Base-by-base conservation (phyloP, 2,797 vertebrate genomes). In the Carapus acus region DNA sequence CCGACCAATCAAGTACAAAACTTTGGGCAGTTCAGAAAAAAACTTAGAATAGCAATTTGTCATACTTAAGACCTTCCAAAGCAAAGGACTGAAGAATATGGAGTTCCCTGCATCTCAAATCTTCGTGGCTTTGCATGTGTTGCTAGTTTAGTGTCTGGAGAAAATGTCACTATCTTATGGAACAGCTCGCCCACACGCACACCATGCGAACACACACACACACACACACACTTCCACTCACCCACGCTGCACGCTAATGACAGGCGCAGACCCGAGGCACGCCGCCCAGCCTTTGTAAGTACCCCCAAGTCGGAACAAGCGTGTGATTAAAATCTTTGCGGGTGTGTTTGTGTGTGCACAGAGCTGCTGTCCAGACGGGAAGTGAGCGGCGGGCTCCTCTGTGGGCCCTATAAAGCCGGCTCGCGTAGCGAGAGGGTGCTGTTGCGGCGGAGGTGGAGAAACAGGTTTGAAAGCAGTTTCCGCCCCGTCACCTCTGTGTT, bases 341-440 rank as follows among this genome's bases (percentile, higher is more conserved):
- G 63, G 23, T 40, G 62, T 44, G 51, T 62, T 43, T 49, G 47
- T 55, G 19, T 36, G 63, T 61, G 54, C 49, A 61, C 72, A 81
- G 85, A 82, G 13, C 34, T 77, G 77, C 67, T 62, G 79, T 66
- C 82, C 83, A 82, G 77, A 79, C 81, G 71, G 66, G 79, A 82
- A 79, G 75, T 62, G 64, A 78, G 68, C 73, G 62, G 69, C 76
- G 65, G 65, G 65, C 72, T 68, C 65, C 63, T 64, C 67, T 54
- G 54, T 84, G 78, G 82, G 51, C 53, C 72, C 58, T 69, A 59
- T 69, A 42, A 78, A 75, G 43, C 45, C 73, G 69, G 68, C 65
- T 85, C 79, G 80, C 74, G 73, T 82, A 76, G 80, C 31, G 63
- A 73, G 80, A 81, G 83, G 80, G 84, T 75, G 80, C 84, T 67